A percentile compares a stretch with the other conserved stretches of the same genome.
Conservation (phyloP, 92 coral and sea anemone species). For the Porites divaricata region DNA sequence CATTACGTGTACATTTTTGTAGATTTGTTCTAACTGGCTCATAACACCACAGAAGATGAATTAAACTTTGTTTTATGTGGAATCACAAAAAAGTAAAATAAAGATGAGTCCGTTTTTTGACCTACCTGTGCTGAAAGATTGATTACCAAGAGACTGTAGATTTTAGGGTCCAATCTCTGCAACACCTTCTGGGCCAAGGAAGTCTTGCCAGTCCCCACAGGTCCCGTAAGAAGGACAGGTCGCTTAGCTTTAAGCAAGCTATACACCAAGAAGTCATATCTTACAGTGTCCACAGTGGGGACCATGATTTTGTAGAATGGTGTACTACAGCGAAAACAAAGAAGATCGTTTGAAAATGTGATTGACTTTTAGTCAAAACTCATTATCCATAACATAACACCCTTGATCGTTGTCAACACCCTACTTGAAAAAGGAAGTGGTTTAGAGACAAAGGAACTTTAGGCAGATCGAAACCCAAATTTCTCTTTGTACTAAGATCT, state of each 20-base stretch:
- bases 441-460: too few species aligned
- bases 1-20: too few species aligned
- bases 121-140: conserved; percentile 97
- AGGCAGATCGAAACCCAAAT: too few species aligned
- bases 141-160: conserved; percentile 83
- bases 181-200: conserved; percentile 98
- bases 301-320: conserved; percentile 99
- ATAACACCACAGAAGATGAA: too few species aligned
- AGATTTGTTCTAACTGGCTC: too few species aligned
- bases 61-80: too few species aligned
- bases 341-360: background rate
- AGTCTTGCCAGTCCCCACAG: conserved; percentile 99
- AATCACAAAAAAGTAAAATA: too few species aligned
- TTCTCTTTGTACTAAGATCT: too few species aligned
- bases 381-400: too few species aligned
- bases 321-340: conserved; percentile 52
- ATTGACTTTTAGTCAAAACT: background rate
- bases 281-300: conserved; percentile 99
- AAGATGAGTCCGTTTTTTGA: background rate
- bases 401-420: too few species aligned
- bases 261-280: conserved; percentile 98
- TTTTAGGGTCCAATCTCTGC: conserved; percentile 96
- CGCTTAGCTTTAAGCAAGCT: conserved; percentile 96
- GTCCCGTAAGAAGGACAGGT: conserved; percentile 96
- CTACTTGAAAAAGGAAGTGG: too few species aligned